A percentile compares a stretch with the other conserved stretches of the same genome.
phyloP scores from a whole-genome alignment of 2,113 vertebrate genomes.

The Nothocercus julius region DNA sequence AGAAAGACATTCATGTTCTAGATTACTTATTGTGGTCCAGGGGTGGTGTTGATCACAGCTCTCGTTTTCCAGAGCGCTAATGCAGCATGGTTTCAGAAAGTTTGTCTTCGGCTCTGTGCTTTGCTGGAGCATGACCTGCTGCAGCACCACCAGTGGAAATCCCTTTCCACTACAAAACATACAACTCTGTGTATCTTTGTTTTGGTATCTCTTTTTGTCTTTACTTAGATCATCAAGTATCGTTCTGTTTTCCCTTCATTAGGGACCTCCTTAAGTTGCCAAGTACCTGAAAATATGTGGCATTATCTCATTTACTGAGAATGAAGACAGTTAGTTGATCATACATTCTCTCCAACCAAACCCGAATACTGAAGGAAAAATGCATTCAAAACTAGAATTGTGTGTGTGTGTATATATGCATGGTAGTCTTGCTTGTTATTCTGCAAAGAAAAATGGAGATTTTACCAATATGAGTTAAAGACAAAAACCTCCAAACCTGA shows the following conservation, averaged over 20 bases:
- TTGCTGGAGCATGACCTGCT: conserved; percentile 26
- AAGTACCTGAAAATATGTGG: background rate
- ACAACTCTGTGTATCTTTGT: background rate
- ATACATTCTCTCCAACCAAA: background rate
- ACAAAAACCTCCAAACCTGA: background rate
- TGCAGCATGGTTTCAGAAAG: background rate
- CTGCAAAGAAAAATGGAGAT: background rate
- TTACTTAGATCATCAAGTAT: background rate
- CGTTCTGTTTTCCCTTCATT: background rate
- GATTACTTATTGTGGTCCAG: background rate
- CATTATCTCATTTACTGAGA: background rate
- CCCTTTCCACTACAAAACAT: too few species aligned
- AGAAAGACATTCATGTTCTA: background rate
- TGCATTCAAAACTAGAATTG: background rate
- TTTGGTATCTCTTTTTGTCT: background rate
- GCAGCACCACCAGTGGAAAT: background rate
- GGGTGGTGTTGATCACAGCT: background rate
- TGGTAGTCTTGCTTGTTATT: background rate
- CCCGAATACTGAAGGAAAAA: background rate
- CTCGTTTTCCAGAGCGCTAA: background rate
- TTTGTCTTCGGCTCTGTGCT: background rate
- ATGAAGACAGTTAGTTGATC: background rate
- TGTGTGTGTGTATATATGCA: background rate
- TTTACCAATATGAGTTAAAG: background rate
- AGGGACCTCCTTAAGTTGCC: background rate